Evolutionary conservation across 1,140 invertebrate genomes (phyloP).

Genomic region (Tetragonula clypearis): DNA sequence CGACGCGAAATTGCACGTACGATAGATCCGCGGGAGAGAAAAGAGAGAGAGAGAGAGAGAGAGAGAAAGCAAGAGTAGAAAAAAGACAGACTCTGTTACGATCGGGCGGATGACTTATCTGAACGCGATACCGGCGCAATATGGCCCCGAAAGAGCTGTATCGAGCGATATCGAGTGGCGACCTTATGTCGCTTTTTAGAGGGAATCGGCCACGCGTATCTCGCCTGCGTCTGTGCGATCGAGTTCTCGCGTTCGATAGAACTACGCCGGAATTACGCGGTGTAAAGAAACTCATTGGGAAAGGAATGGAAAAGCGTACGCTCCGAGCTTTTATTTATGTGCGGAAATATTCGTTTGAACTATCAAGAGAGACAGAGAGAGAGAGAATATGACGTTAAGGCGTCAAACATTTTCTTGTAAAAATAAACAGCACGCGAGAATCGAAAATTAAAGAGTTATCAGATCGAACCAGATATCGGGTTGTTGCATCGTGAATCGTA

Average conservation of each 20-base stretch:
- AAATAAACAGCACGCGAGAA: too few species aligned
- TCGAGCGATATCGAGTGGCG: slow-evolving; percentile 44
- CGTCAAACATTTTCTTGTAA: neutral
- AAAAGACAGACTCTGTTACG: slow-evolving; percentile 30
- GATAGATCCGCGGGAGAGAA: neutral
- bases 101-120: slow-evolving; percentile 29
- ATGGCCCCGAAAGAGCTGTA: slow-evolving; percentile 50
- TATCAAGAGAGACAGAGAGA: neutral
- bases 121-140: slow-evolving; percentile 46
- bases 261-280: neutral
- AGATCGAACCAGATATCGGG: neutral
- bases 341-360: neutral
- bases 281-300: neutral
- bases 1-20: too few species aligned
- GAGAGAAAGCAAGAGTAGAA: neutral
- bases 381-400: neutral
- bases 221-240: neutral
- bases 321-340: neutral
- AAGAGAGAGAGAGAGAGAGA: neutral
- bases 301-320: neutral
- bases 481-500: neutral
- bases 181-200: slow-evolving; percentile 56
- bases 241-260: neutral
- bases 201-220: slow-evolving; percentile 27
- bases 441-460: neutral